Evolutionary conservation across 2,113 vertebrate species (phyloP), one percentile per base, ranked within the genome.

Genomic region (Scolopax mira): DNA sequence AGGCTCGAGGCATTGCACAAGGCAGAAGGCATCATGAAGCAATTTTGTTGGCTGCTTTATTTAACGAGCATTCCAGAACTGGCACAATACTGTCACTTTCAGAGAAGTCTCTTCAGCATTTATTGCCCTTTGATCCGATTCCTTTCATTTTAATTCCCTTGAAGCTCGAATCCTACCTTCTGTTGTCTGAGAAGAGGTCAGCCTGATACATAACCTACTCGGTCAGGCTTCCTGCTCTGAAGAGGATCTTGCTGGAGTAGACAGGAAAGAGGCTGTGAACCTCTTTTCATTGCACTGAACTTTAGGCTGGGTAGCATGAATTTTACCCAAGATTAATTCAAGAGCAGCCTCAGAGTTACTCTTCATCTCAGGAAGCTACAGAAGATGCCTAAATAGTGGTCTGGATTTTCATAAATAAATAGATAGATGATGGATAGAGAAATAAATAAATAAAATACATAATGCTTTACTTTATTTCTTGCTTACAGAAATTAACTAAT

Each of bases 221-320:
- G 46, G 11, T 16, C 55, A 90, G 72, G 49, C 46, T 52, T 66
- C 31, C 65, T n/a, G n/a, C 37, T 65, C 37, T 18, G 42, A 25
- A 41, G 21, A 88, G 44, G 21, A 6, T 28, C 61, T 61, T 0
- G 0, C 4, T 31, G 62, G 33, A 73, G 24, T 2, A 44, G 49
- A 52, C 18, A 42, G n/a, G 7, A 51, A 71, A 80, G 46, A 86
- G 16, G 25, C 42, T 10, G 30, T 24, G 69, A 73, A 55, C 23
- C 19, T 51, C 31, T 48, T 28, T 7, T 4, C 2, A 0, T 5
- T 1, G 27, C 30, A 27, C 27, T 31, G 79, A 83, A 13, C 72
- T 90, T 65, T 3, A 54, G 67, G 60, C 30, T 71, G 75, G 35
- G 35, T 25, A 66, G 37, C 31, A 7, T 30, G 37, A 73, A 39